A percentile compares a stretch with the other conserved stretches of the same genome.
phyloP scores from a whole-genome alignment of 2,113 vertebrate genomes.

The Nestor notabilis region DNA sequence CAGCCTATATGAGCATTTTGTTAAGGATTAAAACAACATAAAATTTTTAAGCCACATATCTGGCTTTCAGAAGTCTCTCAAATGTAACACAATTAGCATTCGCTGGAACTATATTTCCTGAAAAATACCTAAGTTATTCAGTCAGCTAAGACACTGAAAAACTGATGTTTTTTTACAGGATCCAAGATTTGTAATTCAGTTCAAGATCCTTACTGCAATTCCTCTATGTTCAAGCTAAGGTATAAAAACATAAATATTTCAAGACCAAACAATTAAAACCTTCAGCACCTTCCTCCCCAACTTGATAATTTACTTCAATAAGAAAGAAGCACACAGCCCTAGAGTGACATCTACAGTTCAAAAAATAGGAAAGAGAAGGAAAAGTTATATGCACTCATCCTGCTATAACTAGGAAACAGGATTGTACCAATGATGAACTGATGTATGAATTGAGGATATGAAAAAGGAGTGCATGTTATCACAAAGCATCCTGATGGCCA shows the following conservation, averaged over 20 bases:
- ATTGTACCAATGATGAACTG: neutral
- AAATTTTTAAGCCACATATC: neutral
- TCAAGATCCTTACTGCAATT: neutral
- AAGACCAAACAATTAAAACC: neutral
- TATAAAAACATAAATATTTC: neutral
- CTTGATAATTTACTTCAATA: neutral
- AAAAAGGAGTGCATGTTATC: neutral
- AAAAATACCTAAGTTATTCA: neutral
- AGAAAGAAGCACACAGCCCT: neutral
- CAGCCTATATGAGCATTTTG: neutral
- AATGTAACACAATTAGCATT: neutral
- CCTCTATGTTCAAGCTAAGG: neutral
- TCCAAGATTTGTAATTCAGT: neutral
- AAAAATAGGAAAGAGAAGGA: neutral
- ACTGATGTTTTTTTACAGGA: neutral
- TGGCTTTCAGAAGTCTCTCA: neutral
- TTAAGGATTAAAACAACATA: neutral
- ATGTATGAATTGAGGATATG: neutral
- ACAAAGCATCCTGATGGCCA: neutral
- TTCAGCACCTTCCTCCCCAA: neutral
- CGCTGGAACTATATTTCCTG: neutral
- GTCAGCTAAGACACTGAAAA: neutral
- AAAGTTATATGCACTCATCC: neutral
- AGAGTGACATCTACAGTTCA: slow-evolving; percentile 73
- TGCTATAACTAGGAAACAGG: neutral